Evolutionary conservation across 2,888 invertebrate species (phyloP).

Genomic region (Drosophila engyochracea): DNA sequence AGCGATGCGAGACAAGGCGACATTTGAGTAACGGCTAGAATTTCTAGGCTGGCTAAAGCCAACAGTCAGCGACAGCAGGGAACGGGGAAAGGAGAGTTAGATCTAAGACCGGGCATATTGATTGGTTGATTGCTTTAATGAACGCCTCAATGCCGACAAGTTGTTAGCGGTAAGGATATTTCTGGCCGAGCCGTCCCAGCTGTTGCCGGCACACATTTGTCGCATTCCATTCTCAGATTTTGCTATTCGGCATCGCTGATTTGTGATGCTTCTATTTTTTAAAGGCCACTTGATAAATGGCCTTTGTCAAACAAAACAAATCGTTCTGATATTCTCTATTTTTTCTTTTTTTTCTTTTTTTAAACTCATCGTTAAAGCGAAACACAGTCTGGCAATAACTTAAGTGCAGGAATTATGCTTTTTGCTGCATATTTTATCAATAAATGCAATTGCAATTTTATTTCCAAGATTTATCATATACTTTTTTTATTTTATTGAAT

Average conservation of each 20-base stretch:
- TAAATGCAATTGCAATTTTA: background rate
- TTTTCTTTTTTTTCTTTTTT: background rate
- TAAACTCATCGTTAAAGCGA: background rate
- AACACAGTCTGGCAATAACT: background rate
- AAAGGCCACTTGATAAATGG: conserved; percentile 51
- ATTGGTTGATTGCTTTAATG: conserved; percentile 70
- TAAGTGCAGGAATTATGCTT: background rate
- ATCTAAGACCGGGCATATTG: conserved; percentile 38
- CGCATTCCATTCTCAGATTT: conserved; percentile 43
- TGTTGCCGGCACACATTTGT: conserved; percentile 33
- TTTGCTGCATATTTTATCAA: background rate
- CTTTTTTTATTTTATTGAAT: no score
- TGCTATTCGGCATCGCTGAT: conserved; percentile 34
- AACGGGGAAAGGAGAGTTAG: background rate
- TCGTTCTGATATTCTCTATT: background rate
- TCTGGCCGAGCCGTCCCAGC: conserved; percentile 13
- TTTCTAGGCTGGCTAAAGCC: conserved; percentile 24
- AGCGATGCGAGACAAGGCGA: conserved; percentile 10
- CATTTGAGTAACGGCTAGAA: conserved; percentile 46
- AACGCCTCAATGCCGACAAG: conserved; percentile 69
- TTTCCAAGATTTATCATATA: background rate
- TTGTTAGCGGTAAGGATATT: conserved; percentile 53
- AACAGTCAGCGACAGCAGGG: background rate
- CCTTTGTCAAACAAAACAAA: conserved; percentile 9
- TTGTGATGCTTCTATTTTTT: conserved; percentile 40